phyloP scores from a whole-genome alignment of 2,113 vertebrate species.

The Catharus bicknelli region DNA sequence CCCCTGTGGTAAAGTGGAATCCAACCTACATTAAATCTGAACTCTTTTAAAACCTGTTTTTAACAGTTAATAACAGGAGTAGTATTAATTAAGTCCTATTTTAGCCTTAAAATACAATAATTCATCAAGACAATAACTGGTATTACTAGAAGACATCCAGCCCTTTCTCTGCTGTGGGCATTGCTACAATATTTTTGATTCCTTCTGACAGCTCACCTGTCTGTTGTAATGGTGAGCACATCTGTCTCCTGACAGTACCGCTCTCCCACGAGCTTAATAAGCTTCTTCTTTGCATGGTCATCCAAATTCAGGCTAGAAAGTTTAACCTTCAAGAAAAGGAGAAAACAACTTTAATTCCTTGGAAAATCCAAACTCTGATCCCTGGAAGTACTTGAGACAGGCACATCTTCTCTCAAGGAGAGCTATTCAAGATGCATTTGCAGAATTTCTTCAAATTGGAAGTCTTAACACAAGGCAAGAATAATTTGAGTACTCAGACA shows the following conservation, averaged over 20 bases:
- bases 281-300: slow-evolving; percentile 90
- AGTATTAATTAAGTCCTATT: neutral
- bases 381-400: neutral
- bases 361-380: neutral
- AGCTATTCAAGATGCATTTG: neutral
- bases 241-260: slow-evolving; percentile 85
- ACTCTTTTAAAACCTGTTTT: neutral
- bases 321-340: slow-evolving; percentile 80
- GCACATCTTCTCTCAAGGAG: neutral
- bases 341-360: neutral
- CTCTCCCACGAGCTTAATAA: slow-evolving; percentile 87
- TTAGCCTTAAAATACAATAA: neutral
- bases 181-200: neutral
- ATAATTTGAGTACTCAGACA: neutral
- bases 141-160: neutral
- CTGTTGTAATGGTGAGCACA: slow-evolving; percentile 83
- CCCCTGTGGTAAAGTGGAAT: neutral
- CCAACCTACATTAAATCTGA: neutral
- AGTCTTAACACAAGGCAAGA: neutral
- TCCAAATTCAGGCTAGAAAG: slow-evolving; percentile 91
- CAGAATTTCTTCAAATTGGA: neutral
- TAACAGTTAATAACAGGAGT: neutral
- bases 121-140: neutral
- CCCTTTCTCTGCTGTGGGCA: neutral
- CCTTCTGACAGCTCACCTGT: slow-evolving; percentile 78